Base-by-base conservation (phyloP, 1,140 invertebrate genomes). In the Sinella curviseta region DNA sequence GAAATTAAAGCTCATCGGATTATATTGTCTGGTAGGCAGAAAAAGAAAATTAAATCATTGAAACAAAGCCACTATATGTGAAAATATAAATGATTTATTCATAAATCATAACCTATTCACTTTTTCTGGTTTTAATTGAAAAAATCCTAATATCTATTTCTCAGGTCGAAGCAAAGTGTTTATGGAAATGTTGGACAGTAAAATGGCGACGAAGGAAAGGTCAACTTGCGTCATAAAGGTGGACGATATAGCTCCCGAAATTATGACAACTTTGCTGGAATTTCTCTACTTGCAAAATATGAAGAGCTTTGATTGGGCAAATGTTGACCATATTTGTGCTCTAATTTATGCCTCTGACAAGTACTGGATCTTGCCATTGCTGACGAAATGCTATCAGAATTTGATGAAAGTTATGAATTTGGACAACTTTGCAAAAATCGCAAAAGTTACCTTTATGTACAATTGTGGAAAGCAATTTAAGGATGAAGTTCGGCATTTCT, bases 401-500 rank as follows among this genome's bases (percentile, higher is more conserved):
- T 33, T 70, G 8, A 70, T 70, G 65, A 31, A 30, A 33, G 4
- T 70, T 8, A 70, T 70, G 65, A 33, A 70, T 33, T 70, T 70
- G 12, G 28, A 70, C 8, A 70, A 70, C 30, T 70, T 70, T 33
- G 65, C 26, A 33, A 70, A 70, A 33, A 70, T 70, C 31, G 65
- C 65, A 4, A 70, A 33, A 70, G 65, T 70, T 24, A 70, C 65
- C 12, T 70, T 70, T 33, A 70, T 33, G 30, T 70, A 70, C 31
- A 33, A 70, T 70, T 70, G 28, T 24, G 65, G 24, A 33, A 70
- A 30, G 28, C 8, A 70, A 30, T 70, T 70, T n/a, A 70, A 70
- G 31, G 65, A 70, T 16, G 65, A 70, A 70, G 65, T 70, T 30
- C 65, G 65, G 26, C 65, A 70, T 24, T 70, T 70, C 30, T 70